These are phyloP conservation scores for Psittacula cyanocephala DNA, from an alignment of 2,113 vertebrate species.

Conservation along the genomic window DNA sequence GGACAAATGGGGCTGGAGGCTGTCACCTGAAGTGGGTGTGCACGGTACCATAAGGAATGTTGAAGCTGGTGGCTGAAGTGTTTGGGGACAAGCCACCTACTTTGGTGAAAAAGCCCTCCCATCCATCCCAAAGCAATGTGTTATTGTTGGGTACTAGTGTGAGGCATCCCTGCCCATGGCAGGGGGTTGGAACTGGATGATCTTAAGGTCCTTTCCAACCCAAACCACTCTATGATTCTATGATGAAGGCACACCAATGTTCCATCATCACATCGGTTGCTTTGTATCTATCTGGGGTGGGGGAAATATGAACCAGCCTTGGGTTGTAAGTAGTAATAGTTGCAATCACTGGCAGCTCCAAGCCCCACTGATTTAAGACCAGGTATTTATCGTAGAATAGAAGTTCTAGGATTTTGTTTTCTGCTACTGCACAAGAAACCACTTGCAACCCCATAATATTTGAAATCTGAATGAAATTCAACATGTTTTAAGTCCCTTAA, in stretches of 20 bases:
- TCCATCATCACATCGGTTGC: accelerated
- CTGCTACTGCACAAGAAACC: background rate
- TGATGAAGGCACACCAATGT: background rate
- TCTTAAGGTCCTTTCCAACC: background rate
- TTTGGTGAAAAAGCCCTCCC: background rate
- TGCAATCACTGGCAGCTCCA: accelerated
- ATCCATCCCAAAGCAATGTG: background rate
- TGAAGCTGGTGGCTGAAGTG: background rate
- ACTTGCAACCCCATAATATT: background rate
- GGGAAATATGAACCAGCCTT: background rate
- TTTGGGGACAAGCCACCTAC: background rate
- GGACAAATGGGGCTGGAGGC: accelerated
- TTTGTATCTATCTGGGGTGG: background rate
- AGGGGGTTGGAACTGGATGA: background rate
- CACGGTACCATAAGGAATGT: accelerated
- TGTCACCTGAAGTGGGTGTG: accelerated
- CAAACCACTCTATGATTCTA: background rate
- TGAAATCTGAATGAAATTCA: background rate
- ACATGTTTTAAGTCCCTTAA: background rate
- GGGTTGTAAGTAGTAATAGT: background rate
- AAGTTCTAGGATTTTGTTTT: background rate
- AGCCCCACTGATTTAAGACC: background rate
- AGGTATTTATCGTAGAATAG: background rate
- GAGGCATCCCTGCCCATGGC: background rate
- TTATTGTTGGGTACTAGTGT: background rate